A percentile compares a stretch with the other conserved stretches of the same genome.
These are phyloP conservation scores for Zonotrichia leucophrys DNA, from an alignment of 2,113 vertebrate species.

Conservation along the genomic window DNA sequence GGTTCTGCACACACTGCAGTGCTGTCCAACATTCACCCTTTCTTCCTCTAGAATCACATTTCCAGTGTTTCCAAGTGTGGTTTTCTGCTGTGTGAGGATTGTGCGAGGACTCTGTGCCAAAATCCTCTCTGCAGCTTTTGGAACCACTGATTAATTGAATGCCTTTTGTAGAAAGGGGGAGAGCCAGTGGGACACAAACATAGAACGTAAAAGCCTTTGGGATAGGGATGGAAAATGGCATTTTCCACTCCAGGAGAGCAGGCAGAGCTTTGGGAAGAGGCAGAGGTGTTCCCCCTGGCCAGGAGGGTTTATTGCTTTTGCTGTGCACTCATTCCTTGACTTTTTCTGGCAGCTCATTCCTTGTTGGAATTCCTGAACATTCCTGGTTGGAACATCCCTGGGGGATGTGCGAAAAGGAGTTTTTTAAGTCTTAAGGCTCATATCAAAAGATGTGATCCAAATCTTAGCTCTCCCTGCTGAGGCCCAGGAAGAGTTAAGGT, in stretches of 20 bases:
- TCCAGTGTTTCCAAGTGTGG: neutral
- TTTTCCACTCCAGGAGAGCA: neutral
- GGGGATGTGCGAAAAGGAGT: neutral
- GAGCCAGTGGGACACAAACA: accelerated
- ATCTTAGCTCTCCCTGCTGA: neutral
- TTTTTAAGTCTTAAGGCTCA: neutral
- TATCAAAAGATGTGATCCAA: neutral
- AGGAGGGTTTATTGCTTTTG: too few species aligned
- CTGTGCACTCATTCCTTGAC: too few species aligned
- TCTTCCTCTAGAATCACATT: neutral
- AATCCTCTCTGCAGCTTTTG: neutral
- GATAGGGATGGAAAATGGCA: neutral
- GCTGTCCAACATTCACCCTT: neutral
- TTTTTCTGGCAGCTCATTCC: too few species aligned
- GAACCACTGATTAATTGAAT: neutral
- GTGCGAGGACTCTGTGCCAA: neutral
- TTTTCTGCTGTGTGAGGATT: neutral
- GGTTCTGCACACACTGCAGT: neutral
- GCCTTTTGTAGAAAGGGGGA: neutral
- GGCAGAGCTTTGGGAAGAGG: accelerated
- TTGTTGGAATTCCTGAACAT: too few species aligned
- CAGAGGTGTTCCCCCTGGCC: neutral
- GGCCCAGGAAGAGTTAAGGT: neutral
- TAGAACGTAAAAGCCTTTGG: accelerated
- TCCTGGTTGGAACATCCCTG: too few species aligned